Evolutionary conservation across 1,140 invertebrate species (phyloP).

Genomic region (Zeugodacus cucurbitae): DNA sequence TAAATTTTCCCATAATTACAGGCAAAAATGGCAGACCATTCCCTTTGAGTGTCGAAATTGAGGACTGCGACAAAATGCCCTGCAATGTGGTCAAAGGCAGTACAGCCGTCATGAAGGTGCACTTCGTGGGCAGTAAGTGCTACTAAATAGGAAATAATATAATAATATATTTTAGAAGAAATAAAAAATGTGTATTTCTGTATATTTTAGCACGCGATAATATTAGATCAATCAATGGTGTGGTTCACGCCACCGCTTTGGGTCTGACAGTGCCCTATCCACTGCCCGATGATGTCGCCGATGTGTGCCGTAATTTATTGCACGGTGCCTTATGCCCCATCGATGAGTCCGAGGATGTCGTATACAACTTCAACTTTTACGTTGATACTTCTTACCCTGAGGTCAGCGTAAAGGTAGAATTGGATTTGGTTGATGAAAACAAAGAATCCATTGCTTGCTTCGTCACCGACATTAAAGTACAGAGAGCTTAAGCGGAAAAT

Average conservation of each 20-base stretch:
- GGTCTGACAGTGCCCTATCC: conserved; percentile 55
- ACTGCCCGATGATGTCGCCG: conserved; percentile 54
- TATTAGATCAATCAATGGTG: conserved; percentile 49
- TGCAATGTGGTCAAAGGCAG: conserved; percentile 58
- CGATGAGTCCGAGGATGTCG: conserved; percentile 56
- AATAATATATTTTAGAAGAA: not conserved
- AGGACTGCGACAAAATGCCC: conserved; percentile 52
- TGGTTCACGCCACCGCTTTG: conserved; percentile 52
- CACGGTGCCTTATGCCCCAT: conserved; percentile 59
- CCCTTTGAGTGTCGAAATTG: conserved; percentile 53
- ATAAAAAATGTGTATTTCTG: not conserved
- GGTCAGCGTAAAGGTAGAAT: conserved; percentile 56
- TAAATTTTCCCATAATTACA: conserved; percentile 42
- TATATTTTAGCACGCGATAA: conserved; percentile 51
- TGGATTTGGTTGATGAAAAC: conserved; percentile 51
- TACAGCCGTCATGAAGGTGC: conserved; percentile 54
- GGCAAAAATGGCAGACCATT: conserved; percentile 52
- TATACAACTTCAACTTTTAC: conserved; percentile 58
- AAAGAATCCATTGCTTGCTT: conserved; percentile 54
- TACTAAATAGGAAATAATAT: too few species aligned
- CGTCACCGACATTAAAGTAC: conserved; percentile 42
- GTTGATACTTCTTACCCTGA: conserved; percentile 56
- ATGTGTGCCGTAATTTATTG: conserved; percentile 57
- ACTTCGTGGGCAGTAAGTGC: conserved; percentile 58
- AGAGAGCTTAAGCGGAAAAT: not conserved